phyloP scores from a whole-genome alignment of 2,888 invertebrate species.

The Asteroscopus sphinx region DNA sequence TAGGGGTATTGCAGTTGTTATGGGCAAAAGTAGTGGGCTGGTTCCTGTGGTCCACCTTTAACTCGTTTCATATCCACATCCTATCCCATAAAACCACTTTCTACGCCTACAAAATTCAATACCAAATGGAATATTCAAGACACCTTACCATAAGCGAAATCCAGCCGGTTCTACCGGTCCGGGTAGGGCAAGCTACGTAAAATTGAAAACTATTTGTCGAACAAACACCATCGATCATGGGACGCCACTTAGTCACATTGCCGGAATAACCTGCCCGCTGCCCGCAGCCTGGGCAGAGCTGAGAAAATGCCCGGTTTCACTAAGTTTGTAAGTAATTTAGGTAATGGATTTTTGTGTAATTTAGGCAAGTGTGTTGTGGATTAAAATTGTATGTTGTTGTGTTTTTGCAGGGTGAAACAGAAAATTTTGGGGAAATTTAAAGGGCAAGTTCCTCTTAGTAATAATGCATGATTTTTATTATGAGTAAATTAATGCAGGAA shows the following conservation, averaged over 20 bases:
- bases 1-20: no score
- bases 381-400: constrained; percentile 15
- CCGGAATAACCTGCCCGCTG: constrained; percentile 64
- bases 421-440: background rate
- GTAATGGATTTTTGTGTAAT: constrained; percentile 47
- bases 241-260: constrained; percentile 82
- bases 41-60: no score
- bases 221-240: constrained; percentile 86
- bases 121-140: constrained; percentile 12
- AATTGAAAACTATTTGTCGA: constrained; percentile 87
- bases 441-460: background rate
- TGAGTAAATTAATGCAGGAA: no score
- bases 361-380: constrained; percentile 30
- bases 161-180: constrained; percentile 26
- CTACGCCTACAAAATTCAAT: background rate
- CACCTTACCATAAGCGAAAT: constrained; percentile 52
- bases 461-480: no score
- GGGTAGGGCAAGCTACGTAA: constrained; percentile 65
- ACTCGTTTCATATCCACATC: background rate
- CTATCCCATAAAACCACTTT: background rate
- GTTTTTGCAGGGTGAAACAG: constrained; percentile 5
- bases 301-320: constrained; percentile 29
- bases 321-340: constrained; percentile 35
- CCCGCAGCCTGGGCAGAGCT: constrained; percentile 4
- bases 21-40: no score